A percentile compares a stretch with the other conserved stretches of the same genome.
Evolutionary conservation across 2,797 vertebrate genomes (phyloP).

Genomic region (Gymnoscopelus braueri): DNA sequence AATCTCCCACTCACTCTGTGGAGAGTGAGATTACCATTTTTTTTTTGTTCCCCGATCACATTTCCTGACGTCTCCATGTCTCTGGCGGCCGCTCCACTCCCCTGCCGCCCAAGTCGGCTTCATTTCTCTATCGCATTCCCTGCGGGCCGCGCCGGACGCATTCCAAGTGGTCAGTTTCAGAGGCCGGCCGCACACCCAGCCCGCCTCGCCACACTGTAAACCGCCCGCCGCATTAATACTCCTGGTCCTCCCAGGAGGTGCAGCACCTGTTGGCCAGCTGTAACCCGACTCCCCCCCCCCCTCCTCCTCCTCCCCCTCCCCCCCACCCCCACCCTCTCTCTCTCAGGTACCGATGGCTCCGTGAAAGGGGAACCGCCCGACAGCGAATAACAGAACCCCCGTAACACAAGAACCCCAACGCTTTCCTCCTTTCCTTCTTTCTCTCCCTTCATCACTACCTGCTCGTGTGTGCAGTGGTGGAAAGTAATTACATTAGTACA

Average conservation of each 20-base stretch:
- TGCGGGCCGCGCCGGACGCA: conserved; percentile 60
- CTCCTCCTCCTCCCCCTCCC: background rate
- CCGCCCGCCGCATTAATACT: conserved; percentile 67
- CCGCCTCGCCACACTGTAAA: conserved; percentile 51
- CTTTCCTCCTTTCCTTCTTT: conserved; percentile 5
- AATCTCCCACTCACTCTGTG: too few relatives aligned
- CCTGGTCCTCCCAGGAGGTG: conserved; percentile 64
- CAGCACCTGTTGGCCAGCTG: conserved; percentile 75
- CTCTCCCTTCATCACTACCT: too few relatives aligned
- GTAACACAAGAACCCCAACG: conserved; percentile 37
- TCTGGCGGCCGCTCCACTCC: conserved; percentile 14
- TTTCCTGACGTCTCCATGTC: background rate
- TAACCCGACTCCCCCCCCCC: conserved; percentile 62
- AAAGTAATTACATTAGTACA: too few relatives aligned
- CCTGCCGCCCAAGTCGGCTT: conserved; percentile 24
- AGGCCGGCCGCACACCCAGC: conserved; percentile 45
- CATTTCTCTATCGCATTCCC: conserved; percentile 65
- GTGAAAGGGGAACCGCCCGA: conserved; percentile 31
- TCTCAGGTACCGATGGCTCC: conserved; percentile 57
- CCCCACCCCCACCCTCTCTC: background rate
- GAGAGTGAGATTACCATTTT: too few relatives aligned
- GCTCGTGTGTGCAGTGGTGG: too few relatives aligned
- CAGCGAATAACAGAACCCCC: conserved; percentile 33
- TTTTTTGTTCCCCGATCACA: background rate
- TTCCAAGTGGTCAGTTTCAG: conserved; percentile 76